A percentile compares a stretch with the other conserved stretches of the same genome.
These are phyloP conservation scores for Zaprionus taronus DNA, from an alignment of 1,140 invertebrate species.

Conservation along the genomic window DNA sequence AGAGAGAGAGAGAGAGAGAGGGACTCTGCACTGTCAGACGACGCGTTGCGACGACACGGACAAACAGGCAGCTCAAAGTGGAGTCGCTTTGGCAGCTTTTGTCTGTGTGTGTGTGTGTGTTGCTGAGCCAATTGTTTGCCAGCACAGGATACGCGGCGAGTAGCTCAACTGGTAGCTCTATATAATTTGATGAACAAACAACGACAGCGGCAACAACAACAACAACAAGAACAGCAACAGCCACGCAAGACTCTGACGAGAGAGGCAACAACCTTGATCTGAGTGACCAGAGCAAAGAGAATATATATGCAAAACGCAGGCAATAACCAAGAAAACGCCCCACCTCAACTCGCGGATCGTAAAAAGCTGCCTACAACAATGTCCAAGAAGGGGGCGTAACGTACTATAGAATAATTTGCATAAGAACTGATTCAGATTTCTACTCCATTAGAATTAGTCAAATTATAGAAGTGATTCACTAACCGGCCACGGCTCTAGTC, in stretches of 20 bases:
- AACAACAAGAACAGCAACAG: conserved; percentile 31
- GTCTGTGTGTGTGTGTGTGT: neutral
- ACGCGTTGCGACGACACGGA: conserved; percentile 50
- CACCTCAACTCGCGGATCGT: conserved; percentile 1
- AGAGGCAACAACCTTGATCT: conserved; percentile 41
- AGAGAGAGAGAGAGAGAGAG: conserved; percentile 1
- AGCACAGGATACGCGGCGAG: conserved; percentile 24
- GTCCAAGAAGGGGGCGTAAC: conserved; percentile 31
- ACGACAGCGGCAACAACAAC: conserved; percentile 55
- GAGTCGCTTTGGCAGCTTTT: conserved; percentile 10
- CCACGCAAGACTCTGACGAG: conserved; percentile 27
- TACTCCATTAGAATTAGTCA: conserved; percentile 73
- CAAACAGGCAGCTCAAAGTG: conserved; percentile 46
- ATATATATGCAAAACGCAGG: conserved; percentile 34
- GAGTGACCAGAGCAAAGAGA: conserved; percentile 19
- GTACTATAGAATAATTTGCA: conserved; percentile 67
- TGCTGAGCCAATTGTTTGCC: conserved; percentile 45
- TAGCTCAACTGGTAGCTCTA: conserved; percentile 63
- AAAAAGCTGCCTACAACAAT: conserved; percentile 57
- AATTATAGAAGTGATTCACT: conserved; percentile 71
- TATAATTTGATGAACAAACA: conserved; percentile 81
- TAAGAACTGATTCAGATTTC: conserved; percentile 68
- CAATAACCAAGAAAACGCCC: conserved; percentile 38
- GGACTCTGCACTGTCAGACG: conserved; percentile 30
- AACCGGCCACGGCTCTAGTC: neutral